Percentiles rank a stretch among this genome's conserved stretches.
Evolutionary conservation across 2,113 vertebrate species (phyloP).

Genomic region (Furnarius figulus): DNA sequence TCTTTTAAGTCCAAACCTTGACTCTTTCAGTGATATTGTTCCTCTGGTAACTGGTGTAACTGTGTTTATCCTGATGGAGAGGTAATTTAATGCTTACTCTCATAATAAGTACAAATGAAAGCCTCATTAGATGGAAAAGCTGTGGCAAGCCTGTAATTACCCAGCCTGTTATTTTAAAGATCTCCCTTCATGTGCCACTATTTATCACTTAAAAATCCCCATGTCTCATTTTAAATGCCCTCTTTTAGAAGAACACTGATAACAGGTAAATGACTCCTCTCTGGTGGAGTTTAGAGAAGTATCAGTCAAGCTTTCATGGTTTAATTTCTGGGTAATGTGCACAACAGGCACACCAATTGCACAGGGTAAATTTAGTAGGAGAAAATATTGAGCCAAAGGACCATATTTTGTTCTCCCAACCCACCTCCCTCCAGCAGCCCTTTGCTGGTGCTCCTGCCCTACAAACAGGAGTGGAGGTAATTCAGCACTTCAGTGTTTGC

Average conservation of each 20-base stretch:
- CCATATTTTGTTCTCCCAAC: neutral
- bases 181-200: neutral
- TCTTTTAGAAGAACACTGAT: neutral
- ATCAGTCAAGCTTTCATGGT: neutral
- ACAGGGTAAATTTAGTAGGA: neutral
- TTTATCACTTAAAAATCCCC: constrained; percentile 17
- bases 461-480: neutral
- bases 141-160: constrained; percentile 50
- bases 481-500: neutral
- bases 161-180: constrained; percentile 13
- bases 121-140: constrained; percentile 9
- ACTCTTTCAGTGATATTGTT: neutral
- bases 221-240: neutral
- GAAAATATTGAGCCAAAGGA: neutral
- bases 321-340: constrained; percentile 22
- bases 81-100: constrained; percentile 21
- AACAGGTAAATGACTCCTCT: constrained; percentile 24
- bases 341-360: neutral
- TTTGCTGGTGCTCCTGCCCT: fast-evolving
- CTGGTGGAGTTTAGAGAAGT: neutral
- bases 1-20: constrained; percentile 42
- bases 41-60: constrained; percentile 11
- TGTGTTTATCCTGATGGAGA: neutral
- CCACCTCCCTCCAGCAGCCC: neutral
- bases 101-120: constrained; percentile 45